Evolutionary conservation across 2,888 invertebrate species (phyloP), one percentile per base, ranked within the genome.

Genomic region (Dorcus hopei): DNA sequence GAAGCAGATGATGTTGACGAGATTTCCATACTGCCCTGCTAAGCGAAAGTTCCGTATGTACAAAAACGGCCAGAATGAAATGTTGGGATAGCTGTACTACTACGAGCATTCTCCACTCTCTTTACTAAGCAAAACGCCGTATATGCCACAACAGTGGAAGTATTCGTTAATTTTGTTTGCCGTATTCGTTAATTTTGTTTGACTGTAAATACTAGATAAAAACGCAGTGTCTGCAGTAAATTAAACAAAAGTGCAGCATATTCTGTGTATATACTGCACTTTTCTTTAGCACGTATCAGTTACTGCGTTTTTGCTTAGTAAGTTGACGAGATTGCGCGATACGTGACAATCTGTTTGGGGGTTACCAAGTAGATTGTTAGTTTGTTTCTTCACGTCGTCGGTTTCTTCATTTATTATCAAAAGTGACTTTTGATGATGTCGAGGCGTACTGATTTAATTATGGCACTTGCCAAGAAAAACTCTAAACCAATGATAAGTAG

Each of bases 201-300:
- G 14, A 14, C 14, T 14, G 14, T 14, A 14, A 48, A 48, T 48
- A 48, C 48, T 48, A 48, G 48, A 48, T 48, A 48, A 48, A 48
- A 48, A 48, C 11, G 48, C 48, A 48, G 3, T 48, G 14, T 48
- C 48, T 48, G 48, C 48, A 48, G n/a, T 9, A 48, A 3, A 48
- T 48, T 48, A 48, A 48, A 48, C 16, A 48, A 48, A 48, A 48
- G 48, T 48, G 48, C 16, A 48, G 39, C 39, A 39, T 48, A 48
- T 48, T 2, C 39, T 48, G 23, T 48, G 23, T 9, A 19, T 48
- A 11, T 14, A 48, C 16, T 45, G 16, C 11, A 39, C 39, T 39
- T n/a, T 39, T 39, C 9, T 39, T 39, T 39, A 39, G 39, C 39
- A 39, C 39, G 39, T 39, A 1, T 39, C 39, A 39, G 39, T 39